These are phyloP conservation scores for Psittacula cyanocephala DNA, from an alignment of 2,113 vertebrate species.

Conservation along the genomic window DNA sequence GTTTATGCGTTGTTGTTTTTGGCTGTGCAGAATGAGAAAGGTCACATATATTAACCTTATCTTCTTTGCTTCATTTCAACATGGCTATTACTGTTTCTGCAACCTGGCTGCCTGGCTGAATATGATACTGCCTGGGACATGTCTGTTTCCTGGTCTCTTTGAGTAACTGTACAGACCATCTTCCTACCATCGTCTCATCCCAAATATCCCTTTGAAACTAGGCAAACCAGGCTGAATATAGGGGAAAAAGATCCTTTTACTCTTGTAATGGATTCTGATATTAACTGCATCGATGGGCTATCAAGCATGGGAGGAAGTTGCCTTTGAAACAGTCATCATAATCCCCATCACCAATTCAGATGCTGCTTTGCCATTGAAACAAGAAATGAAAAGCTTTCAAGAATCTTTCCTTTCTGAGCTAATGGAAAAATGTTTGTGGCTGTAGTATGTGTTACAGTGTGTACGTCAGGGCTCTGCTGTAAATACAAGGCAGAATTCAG, in stretches of 20 bases:
- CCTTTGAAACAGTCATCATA: not conserved
- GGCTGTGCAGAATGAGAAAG: not conserved
- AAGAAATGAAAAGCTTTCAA: not conserved
- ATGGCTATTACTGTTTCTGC: not conserved
- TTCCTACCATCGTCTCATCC: not conserved
- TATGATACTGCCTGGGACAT: not conserved
- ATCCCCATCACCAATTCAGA: not conserved
- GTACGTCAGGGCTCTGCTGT: not conserved
- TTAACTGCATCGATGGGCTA: rapidly evolving
- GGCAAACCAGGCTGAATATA: not conserved
- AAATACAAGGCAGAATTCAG: not conserved
- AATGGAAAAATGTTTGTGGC: not conserved
- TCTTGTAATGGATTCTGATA: rapidly evolving
- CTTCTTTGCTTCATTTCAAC: conserved; percentile 7
- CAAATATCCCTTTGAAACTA: not conserved
- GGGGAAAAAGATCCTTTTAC: not conserved
- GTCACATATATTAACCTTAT: not conserved
- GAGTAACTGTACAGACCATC: not conserved
- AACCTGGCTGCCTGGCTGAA: not conserved
- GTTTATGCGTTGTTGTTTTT: not conserved
- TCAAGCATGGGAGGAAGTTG: not conserved
- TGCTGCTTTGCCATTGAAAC: not conserved
- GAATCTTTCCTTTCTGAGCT: not conserved
- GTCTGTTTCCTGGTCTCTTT: not conserved
- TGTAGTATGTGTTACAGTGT: not conserved